Base-by-base conservation (phyloP, 2,113 vertebrate genomes). In the Passer montanus region DNA sequence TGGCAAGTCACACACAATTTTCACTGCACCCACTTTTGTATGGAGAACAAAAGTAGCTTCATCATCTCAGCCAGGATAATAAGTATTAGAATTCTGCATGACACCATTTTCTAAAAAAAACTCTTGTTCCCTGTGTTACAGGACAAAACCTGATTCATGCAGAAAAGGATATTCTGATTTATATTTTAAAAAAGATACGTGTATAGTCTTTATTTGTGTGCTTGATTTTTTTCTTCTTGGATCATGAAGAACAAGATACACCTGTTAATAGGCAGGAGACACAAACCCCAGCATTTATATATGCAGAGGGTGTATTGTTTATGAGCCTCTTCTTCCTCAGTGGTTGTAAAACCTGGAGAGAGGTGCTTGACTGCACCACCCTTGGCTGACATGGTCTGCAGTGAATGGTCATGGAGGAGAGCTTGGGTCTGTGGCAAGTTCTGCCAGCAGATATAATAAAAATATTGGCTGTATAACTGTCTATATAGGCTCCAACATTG, bases 1-100 rank as follows among this genome's bases (percentile, higher is more conserved):
- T 86, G 90, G 60, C 79, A 93, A 77, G 63, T 96, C 63, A 15
- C 91, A 93, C 52, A 87, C 93, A 92, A 64, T 95, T 97, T 97
- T 93, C 79, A 90, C 91, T 92, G 85, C 59, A 86, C 79, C 59
- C 44, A 83, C 63, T 92, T 97, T 70, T 76, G 72, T 94, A 50
- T 84, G 35, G 70, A 90, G 68, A 96, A 82, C 47, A 97, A 91
- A 95, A 85, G 64, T 86, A 93, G 77, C 73, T 86, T 96, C 72
- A 77, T 93, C 74, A 26, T 92, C 85, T 96, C 77, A 84, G 87
- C 76, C 84, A 75, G 88, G 82, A 83, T 93, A 88, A 90, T 63
- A 91, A 88, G 26, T 59, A 74, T 47, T 80, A 93, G 82, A 93
- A 90, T 93, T 90, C 79, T 91, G 64, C 68, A 63, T 93, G 87